These are phyloP conservation scores for Noctua fimbriata DNA, from an alignment of 2,888 invertebrate species.

Conservation along the genomic window DNA sequence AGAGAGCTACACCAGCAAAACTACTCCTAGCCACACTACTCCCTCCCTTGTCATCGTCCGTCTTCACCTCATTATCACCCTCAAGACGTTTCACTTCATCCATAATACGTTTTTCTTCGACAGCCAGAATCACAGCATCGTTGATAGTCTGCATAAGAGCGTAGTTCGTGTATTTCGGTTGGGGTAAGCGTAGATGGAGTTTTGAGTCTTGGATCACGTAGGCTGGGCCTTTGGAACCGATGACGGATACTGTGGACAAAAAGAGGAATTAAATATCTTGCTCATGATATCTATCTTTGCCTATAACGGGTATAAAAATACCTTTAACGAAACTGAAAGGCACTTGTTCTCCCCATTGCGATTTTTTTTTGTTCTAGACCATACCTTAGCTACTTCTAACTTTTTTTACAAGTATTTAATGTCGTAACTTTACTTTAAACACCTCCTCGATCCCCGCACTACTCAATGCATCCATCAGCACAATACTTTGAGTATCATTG, in stretches of 20 bases:
- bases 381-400: too few species aligned
- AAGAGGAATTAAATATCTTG: not conserved
- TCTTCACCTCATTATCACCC: conserved; percentile 81
- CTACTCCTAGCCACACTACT: conserved; percentile 48
- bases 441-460: too few species aligned
- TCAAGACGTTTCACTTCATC: conserved; percentile 86
- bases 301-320: too few species aligned
- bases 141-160: conserved; percentile 94
- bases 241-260: conserved; percentile 71
- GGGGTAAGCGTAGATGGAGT: conserved; percentile 80
- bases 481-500: too few species aligned
- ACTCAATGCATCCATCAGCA: too few species aligned
- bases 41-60: conserved; percentile 77
- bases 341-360: too few species aligned
- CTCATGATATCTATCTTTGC: not conserved
- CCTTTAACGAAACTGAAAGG: too few species aligned
- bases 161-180: conserved; percentile 89
- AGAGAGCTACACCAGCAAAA: conserved; percentile 33
- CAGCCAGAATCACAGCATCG: conserved; percentile 90
- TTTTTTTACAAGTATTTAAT: too few species aligned
- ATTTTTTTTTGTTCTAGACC: too few species aligned
- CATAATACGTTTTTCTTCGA: conserved; percentile 88
- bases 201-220: conserved; percentile 79
- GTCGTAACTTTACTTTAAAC: too few species aligned
- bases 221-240: conserved; percentile 74